Base-by-base conservation (phyloP, 64 coral and sea anemone genomes). In the Dendrophyllia cribrosa region DNA sequence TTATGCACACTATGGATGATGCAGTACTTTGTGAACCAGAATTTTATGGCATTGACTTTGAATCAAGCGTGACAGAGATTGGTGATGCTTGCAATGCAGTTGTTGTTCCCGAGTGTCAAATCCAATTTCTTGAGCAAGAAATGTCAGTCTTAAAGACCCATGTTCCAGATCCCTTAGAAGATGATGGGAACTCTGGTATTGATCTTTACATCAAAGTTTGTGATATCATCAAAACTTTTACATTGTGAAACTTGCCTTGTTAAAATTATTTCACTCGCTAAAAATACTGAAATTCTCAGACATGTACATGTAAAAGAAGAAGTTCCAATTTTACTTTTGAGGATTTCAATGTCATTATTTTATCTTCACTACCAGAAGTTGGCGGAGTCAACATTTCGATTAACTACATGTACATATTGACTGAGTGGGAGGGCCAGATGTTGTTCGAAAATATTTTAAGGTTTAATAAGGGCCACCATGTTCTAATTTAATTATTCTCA, bases 101-200 rank as follows among this genome's bases (percentile, higher is more conserved):
- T 56, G 53, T 87, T 25, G 67, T 73, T 73, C 85, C 47, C 20
- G 85, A 70, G 66, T 52, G 34, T 88, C 17, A 72, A 88, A 68
- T 88, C 34, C 85, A 88, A 74, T 48, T 56, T 8, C 52, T 47
- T 52, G 85, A 50, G 47, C 51, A 74, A 88, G 85, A 74, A 88
- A 88, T 88, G 85, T 74, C 85, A 34, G 19, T 88, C 20, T 48
- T 88, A 50, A 66, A 43, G 55, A 88, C 58, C 67, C 85, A 51
- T 50, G 85, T 88, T 59, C 86, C 86, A 76, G 88, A 90, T 76
- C 88, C 88, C 51, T 90, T 90, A 65, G 23, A 66, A 26, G 75
- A 90, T 90, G 88, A 79, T 80, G 88, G 76, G 19, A 81, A 90
- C 48, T 90, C 76, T 66, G 88, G 88, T 78, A 79, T 90, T 53